Base-by-base conservation (phyloP, 2,888 invertebrate species). In the Exocentrus adspersus region DNA sequence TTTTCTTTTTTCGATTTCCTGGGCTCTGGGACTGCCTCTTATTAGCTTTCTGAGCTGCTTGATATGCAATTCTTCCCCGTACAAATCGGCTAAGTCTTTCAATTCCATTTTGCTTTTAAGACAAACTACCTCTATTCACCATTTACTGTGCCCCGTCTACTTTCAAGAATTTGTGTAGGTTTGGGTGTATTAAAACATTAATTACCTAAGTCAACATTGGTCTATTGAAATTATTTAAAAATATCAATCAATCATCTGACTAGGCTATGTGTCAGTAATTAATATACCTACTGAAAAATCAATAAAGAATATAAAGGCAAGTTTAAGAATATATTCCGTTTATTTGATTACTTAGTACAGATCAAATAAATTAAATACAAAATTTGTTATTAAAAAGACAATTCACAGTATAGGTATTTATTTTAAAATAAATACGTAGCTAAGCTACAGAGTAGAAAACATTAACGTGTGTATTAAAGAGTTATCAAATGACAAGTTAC, bases 1-100 rank as follows among this genome's bases (percentile, higher is more conserved):
- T 37, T 85, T 84, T 45, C 89, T 83, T 63, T 79, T 73, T 16
- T 74, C 71, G 60, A 82, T 82, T 60, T 78, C 79, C 64, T 75
- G 71, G 17, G 77, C 75, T 65, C 82, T 74, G 1, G 62, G 21
- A 56, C 81, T 81, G 2, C 77, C 69, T 45, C 69, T 65, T 7
- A 69, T 46, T 37, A 62, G 62, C 41, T 67, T 71, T 12, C 68
- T 57, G 6, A 72, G 46, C 24, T 73, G 67, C 42, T 57, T 71
- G 20, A 74, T 67, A 43, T 71, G 60, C 5, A 77, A 62, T 58
- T 75, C 72, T 53, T 76, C 71, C 0, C 76, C 77, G 51, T 77
- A 77, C 7, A 77, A 50, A 59, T 76, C 70, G 1, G 72, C 73
- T 52, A 76, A 63, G 57, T 77, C 75, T 62, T 69, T 64, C 9